Evolutionary conservation across 2,888 invertebrate species (phyloP).

Genomic region (Cenopis cana): DNA sequence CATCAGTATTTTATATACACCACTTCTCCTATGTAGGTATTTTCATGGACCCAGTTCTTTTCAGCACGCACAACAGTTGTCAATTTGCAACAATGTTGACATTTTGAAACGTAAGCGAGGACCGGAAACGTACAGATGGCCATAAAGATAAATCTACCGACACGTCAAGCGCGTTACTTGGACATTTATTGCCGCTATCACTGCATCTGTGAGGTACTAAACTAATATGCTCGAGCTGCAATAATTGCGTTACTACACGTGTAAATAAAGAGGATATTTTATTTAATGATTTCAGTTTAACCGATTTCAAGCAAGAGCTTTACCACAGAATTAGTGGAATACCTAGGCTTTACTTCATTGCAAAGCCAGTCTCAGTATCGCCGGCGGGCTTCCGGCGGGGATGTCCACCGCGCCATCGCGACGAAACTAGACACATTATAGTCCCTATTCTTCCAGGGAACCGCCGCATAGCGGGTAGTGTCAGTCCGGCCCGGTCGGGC

Average conservation of each 20-base stretch:
- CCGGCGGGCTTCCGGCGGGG: no score
- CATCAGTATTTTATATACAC: no score
- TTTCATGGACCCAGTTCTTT: no score
- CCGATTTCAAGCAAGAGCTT: neutral
- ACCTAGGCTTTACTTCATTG: no score
- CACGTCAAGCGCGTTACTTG: slow-evolving; percentile 28
- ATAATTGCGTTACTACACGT: slow-evolving; percentile 27
- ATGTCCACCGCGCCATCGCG: no score
- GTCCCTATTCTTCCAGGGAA: no score
- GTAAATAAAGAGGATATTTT: slow-evolving; percentile 21
- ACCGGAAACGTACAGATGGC: slow-evolving; percentile 56
- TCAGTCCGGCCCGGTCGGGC: no score
- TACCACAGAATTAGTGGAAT: no score
- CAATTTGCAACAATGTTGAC: slow-evolving; percentile 50
- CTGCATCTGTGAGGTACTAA: slow-evolving; percentile 30
- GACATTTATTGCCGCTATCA: slow-evolving; percentile 37
- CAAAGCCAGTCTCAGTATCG: no score
- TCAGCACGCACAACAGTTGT: slow-evolving; percentile 9
- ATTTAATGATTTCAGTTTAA: slow-evolving; percentile 2
- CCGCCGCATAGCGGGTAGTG: no score
- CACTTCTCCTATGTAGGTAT: no score
- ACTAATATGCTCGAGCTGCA: neutral
- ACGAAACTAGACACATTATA: no score
- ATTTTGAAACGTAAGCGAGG: slow-evolving; percentile 52
- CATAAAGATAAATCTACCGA: slow-evolving; percentile 52